Base-by-base conservation (phyloP, 92 coral and sea anemone species). In the Scolanthus callimorphus region DNA sequence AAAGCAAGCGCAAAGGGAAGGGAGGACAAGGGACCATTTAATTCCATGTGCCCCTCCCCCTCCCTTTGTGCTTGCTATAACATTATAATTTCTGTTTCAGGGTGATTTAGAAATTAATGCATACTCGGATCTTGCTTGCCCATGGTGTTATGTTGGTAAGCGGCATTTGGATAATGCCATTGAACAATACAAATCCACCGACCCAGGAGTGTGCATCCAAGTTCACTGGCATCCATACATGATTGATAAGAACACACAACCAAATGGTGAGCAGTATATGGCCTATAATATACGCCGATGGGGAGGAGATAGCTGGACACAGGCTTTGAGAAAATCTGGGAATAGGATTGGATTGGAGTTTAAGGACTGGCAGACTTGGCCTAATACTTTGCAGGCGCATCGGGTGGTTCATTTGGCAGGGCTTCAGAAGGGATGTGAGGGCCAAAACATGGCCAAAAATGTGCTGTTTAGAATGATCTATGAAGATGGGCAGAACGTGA, bases 121-220 rank as follows among this genome's bases (percentile, higher is more conserved):
- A 4, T 70, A 85, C 49, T 85, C 94, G 17, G 88, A 85, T 50
- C 67, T 85, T 29, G 81, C 94, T 15, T 85, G 94, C 31, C 94
- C 94, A 6, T 85, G 94, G 94, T 85, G 94, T 28, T 85, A 85
- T 41, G 81, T 85, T 29, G 94, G 94, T 13, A 85, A 85, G 52
- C 64, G 70, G 46, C 75, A 85, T 3, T 81, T 85, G 23, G 94
- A 76, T 51, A 74, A 76, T 47, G 88, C 94, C 28, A 69, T 81
- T 38, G 45, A 75, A 31, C 80, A 63, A 45, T 78, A 54, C 26
- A 60, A 51, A 17, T 24, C 61, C 27, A 60, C 57, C 11, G 51
- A 60, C 20, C 66, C 59, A 6, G 53, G 39, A 9, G 28, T 57
- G 1, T 37, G 54, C 24, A 49, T 70, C 19, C 74, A 67, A 10